Conservation (phyloP, 2,797 vertebrate species). For the Lepilemur ruficaudatus region DNA sequence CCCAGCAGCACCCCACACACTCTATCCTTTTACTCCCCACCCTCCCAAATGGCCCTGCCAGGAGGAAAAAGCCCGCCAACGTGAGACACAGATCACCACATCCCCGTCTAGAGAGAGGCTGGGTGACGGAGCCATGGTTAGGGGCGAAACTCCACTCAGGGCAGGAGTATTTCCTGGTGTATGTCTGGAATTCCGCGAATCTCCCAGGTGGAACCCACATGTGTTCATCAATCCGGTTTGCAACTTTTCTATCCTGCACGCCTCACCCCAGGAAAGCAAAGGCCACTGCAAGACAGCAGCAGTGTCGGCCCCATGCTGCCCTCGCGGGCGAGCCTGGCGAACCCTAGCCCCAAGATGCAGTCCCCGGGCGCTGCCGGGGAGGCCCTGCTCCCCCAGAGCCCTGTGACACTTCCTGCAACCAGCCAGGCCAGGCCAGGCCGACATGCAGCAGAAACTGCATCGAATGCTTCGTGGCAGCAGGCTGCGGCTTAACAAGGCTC, state of each 20-base stretch:
- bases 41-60: background rate
- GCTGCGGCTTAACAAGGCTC: accelerated
- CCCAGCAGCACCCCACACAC: background rate
- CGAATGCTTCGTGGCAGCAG: accelerated
- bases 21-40: background rate
- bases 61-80: background rate
- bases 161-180: accelerated
- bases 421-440: too few species aligned
- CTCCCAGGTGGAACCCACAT: background rate
- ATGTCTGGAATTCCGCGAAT: background rate
- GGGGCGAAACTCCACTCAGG: background rate
- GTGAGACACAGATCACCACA: accelerated
- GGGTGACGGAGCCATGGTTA: accelerated
- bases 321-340: too few species aligned
- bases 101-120: background rate
- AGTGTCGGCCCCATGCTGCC: too few species aligned
- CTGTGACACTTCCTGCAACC: background rate
- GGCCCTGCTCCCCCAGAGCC: background rate
- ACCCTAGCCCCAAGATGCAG: background rate
- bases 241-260: accelerated
- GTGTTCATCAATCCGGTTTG: accelerated
- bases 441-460: accelerated
- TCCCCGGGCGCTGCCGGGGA: too few species aligned
- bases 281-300: too few species aligned
- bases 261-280: background rate